A percentile compares a stretch with the other conserved stretches of the same genome.
phyloP scores from a whole-genome alignment of 2,113 vertebrate genomes.

The Cyprinodon tularosa region DNA sequence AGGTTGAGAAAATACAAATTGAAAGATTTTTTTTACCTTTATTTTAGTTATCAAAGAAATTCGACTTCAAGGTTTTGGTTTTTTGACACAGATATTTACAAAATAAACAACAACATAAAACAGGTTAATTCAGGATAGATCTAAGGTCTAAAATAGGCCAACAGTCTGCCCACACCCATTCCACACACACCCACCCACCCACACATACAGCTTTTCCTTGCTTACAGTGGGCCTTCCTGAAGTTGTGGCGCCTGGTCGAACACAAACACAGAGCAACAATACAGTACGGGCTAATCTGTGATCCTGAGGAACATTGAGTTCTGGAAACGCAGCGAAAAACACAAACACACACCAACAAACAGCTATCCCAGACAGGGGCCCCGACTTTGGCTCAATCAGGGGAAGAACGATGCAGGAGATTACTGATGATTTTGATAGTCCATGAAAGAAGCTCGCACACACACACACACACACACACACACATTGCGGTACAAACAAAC shows the following conservation, averaged over 20 bases:
- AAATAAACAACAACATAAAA: slow-evolving; percentile 1
- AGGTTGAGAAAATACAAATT: neutral
- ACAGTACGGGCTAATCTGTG: slow-evolving; percentile 76
- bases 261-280: slow-evolving; percentile 82
- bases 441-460: slow-evolving; percentile 47
- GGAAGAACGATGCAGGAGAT: slow-evolving; percentile 74
- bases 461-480: slow-evolving; percentile 23
- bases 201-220: slow-evolving; percentile 67
- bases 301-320: slow-evolving; percentile 79
- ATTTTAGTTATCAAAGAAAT: too few relatives aligned
- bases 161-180: slow-evolving; percentile 20
- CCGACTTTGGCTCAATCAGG: slow-evolving; percentile 67
- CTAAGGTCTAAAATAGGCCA: slow-evolving; percentile 5
- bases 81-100: too few relatives aligned
- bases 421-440: slow-evolving; percentile 67
- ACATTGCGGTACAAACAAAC: slow-evolving; percentile 51
- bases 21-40: neutral
- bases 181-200: slow-evolving; percentile 46
- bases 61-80: too few relatives aligned
- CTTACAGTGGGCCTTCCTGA: slow-evolving; percentile 78
- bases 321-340: slow-evolving; percentile 70
- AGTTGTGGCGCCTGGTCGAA: slow-evolving; percentile 70
- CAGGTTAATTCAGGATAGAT: neutral
- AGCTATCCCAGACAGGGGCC: slow-evolving; percentile 66
- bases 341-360: slow-evolving; percentile 44